These are phyloP conservation scores for Machimus rusticus DNA, from an alignment of 2,888 invertebrate species.

Conservation along the genomic window DNA sequence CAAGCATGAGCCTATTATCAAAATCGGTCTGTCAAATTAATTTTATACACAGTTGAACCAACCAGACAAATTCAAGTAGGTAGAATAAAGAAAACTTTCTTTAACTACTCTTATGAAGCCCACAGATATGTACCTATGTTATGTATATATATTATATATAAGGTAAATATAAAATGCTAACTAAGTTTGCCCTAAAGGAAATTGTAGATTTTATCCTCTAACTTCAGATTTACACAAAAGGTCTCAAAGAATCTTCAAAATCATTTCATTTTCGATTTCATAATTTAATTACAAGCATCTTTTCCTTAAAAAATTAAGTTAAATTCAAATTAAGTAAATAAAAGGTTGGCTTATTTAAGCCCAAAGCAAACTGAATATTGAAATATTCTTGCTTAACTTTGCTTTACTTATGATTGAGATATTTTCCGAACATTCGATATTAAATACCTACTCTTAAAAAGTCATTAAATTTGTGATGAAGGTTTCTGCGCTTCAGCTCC, in stretches of 20 bases:
- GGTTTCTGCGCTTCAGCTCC: background rate
- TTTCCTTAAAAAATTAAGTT: background rate
- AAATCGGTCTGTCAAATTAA: background rate
- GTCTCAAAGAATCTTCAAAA: no score
- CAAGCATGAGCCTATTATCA: background rate
- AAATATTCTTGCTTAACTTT: background rate
- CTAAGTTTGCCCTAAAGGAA: no score
- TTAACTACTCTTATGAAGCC: background rate
- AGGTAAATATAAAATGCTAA: background rate
- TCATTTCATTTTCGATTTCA: no score
- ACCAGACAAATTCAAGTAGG: no score
- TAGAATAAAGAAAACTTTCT: background rate
- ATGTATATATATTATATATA: no score
- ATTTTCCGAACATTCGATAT: background rate
- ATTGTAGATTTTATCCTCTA: no score
- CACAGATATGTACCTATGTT: no score
- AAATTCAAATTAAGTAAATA: background rate
- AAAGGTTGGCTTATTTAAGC: background rate
- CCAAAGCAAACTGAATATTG: background rate
- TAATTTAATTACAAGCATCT: background rate
- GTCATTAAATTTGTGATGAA: background rate
- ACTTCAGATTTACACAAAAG: no score
- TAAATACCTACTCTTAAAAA: background rate
- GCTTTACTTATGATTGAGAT: background rate
- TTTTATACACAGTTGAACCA: background rate